Evolutionary conservation across 2,113 vertebrate species (phyloP).

Genomic region (Thryonomys swinderianus): DNA sequence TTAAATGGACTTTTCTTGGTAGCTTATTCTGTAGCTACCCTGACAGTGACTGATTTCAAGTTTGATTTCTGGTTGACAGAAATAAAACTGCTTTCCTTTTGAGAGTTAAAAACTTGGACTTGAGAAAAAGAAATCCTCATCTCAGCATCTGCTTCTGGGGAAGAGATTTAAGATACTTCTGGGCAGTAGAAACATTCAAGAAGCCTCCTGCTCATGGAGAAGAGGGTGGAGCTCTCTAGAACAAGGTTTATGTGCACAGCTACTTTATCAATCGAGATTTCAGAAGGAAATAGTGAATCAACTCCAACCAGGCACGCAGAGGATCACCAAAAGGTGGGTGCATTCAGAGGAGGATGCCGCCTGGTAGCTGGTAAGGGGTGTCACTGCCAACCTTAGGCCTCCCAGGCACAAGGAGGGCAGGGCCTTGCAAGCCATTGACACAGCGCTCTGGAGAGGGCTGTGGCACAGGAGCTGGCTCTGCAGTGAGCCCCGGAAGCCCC

Average conservation of each 20-base stretch:
- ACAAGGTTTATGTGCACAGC: not conserved
- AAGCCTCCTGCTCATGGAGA: not conserved
- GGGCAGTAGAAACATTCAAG: not conserved
- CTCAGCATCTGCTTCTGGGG: not conserved
- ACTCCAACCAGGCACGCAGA: not conserved
- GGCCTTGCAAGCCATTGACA: not conserved
- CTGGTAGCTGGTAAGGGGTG: not conserved
- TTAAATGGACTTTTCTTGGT: too few relatives aligned
- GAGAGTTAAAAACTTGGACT: not conserved
- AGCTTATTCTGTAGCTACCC: not conserved
- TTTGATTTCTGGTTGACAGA: not conserved
- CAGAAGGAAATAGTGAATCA: not conserved
- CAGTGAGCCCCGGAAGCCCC: not conserved
- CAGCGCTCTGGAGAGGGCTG: not conserved
- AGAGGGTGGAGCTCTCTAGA: not conserved
- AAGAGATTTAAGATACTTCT: constrained; percentile 15
- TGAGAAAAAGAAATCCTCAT: not conserved
- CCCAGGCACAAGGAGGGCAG: not conserved
- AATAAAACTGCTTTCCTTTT: not conserved
- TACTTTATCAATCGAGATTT: not conserved
- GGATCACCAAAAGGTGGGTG: not conserved
- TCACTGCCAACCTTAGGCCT: not conserved
- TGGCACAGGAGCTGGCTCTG: not conserved
- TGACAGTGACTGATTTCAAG: not conserved
- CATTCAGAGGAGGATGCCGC: not conserved